Conservation (phyloP, 2,797 vertebrate species). For the Numenius phaeopus region DNA sequence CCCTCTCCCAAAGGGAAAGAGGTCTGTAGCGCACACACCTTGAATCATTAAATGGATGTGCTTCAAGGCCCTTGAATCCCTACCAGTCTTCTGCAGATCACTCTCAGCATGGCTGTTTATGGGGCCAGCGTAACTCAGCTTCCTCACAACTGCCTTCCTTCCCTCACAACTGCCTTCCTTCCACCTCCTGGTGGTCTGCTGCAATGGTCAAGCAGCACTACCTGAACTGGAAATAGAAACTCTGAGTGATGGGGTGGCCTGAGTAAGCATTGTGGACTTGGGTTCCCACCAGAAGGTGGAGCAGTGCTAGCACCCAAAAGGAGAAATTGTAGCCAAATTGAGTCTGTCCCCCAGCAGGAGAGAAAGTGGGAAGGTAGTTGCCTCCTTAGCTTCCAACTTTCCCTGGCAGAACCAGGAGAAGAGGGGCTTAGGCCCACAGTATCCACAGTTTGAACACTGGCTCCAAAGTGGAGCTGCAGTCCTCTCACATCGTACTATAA, state of each 20-base stretch:
- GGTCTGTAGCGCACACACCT: not conserved
- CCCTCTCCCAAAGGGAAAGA: not conserved
- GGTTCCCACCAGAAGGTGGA: not conserved
- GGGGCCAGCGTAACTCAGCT: not conserved
- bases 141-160: not conserved
- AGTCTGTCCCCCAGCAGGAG: rapidly evolving
- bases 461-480: not conserved
- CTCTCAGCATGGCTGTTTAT: not conserved
- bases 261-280: not conserved
- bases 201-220: not conserved
- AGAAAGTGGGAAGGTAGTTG: not conserved
- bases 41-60: no score
- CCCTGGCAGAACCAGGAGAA: not conserved
- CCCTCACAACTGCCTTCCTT: not conserved
- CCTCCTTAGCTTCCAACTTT: not conserved
- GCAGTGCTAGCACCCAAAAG: not conserved
- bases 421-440: not conserved
- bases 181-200: not conserved
- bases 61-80: not conserved
- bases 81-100: not conserved
- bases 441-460: not conserved
- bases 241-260: no score
- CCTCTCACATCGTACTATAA: rapidly evolving
- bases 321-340: not conserved
- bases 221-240: not conserved